Percentiles rank a stretch among this genome's conserved stretches.
These are phyloP conservation scores for Aramus guarauna DNA, from an alignment of 2,113 vertebrate genomes.

Conservation along the genomic window DNA sequence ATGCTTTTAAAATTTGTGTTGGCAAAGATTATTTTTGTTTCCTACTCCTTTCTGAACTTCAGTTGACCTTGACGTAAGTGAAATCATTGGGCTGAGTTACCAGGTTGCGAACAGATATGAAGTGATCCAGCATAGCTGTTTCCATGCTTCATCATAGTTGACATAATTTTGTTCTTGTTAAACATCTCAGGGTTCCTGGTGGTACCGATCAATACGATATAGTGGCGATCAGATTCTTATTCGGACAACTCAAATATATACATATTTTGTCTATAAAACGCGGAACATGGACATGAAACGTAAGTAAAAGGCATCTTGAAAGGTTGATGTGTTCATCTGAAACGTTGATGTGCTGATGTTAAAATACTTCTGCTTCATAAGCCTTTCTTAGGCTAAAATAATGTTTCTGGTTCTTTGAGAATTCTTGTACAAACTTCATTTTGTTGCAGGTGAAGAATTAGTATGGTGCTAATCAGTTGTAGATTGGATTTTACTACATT, in stretches of 20 bases:
- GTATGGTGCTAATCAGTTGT: not conserved
- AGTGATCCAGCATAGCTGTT: not conserved
- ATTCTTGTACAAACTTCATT: not conserved
- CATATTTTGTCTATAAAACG: constrained; percentile 98
- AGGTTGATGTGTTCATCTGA: not conserved
- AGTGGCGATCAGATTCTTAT: constrained; percentile 99
- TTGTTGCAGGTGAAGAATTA: not conserved
- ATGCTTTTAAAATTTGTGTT: not conserved
- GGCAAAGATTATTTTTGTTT: not conserved
- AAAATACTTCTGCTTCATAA: not conserved
- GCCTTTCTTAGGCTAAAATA: not conserved
- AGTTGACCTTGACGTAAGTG: not conserved
- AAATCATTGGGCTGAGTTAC: not conserved
- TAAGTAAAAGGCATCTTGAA: constrained; percentile 73
- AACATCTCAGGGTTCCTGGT: constrained; percentile 91
- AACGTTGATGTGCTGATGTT: not conserved
- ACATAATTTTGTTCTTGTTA: not conserved
- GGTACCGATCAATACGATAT: constrained; percentile 98
- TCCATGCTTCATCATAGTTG: not conserved
- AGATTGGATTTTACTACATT: not conserved
- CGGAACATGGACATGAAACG: constrained; percentile 99
- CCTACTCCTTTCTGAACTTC: not conserved
- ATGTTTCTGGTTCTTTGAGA: not conserved
- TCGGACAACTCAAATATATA: constrained; percentile 97
- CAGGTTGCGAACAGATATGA: not conserved